A percentile compares a stretch with the other conserved stretches of the same genome.
phyloP scores from a whole-genome alignment of 1,140 invertebrate genomes.

The Neotoxoptera formosana region DNA sequence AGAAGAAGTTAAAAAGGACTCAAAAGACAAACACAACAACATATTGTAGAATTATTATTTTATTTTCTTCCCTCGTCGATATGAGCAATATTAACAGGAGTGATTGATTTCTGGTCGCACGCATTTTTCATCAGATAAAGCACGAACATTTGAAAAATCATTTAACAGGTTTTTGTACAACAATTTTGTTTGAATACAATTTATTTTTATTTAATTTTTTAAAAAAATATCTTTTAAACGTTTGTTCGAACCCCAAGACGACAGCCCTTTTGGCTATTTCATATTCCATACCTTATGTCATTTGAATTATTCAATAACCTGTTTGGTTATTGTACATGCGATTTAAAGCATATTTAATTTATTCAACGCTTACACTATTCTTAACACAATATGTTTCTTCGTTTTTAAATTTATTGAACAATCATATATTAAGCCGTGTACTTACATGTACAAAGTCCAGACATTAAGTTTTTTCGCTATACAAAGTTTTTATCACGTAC shows the following conservation, averaged over 20 bases:
- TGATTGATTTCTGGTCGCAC: not conserved
- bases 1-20: not conserved
- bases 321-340: not conserved
- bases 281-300: not conserved
- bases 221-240: not conserved
- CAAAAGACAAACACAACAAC: not conserved
- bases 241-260: not conserved
- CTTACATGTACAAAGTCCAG: not conserved
- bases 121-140: not conserved
- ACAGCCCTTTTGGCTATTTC: not conserved
- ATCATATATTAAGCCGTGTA: not conserved
- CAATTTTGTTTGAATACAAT: not conserved
- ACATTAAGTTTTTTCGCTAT: not conserved
- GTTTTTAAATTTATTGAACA: not conserved
- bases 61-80: not conserved
- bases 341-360: not conserved
- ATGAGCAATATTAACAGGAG: not conserved
- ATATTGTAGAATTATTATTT: not conserved
- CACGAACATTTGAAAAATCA: not conserved
- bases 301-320: not conserved
- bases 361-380: not conserved
- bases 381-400: not conserved
- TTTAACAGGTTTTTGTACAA: not conserved
- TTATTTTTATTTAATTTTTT: not conserved
- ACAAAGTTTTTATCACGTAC: not conserved